Base-by-base conservation (phyloP, 2,888 invertebrate genomes). In the Adineta ricciae region DNA sequence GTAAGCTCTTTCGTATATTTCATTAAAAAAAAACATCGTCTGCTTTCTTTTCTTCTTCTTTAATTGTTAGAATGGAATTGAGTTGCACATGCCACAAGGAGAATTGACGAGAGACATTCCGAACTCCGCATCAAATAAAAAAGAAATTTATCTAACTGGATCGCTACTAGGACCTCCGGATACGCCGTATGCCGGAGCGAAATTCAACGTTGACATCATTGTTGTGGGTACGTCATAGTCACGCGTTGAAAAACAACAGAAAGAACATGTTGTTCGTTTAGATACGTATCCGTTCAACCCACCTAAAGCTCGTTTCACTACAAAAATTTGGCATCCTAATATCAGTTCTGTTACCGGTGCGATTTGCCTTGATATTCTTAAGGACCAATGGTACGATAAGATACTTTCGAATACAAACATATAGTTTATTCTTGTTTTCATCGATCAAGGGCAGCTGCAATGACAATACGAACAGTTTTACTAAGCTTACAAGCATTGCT, bases 201-300 rank as follows among this genome's bases (percentile, higher is more conserved):
- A 19, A 49, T 84, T 82, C 82, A 9, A 27, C 9, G 38, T 78
- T n/a, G 78, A 78, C n/a, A 78, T 78, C n/a, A 41, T 41, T 78
- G 38, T 78, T 7, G 64, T 64, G 27, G 64, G 64, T 64, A 64
- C 19, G 32, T 64, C 4, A n/a, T n/a, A 32, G 8, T 11, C 14
- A 32, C 11, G 16, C 11, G 32, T 16, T 9, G 3, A 56, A 14
- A 56, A 8, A 56, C 16, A 24, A n/a, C 2, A 8, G n/a, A 56
- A 5, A 11, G 14, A n/a, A n/a, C n/a, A n/a, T n/a, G n/a, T n/a
- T n/a, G n/a, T n/a, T n/a, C n/a, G n/a, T 87, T 98, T 99, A 88
- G 97, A 98, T 91, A 96, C 96, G 82, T 99, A 99, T 92, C 99
- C 99, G n/a, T 99, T 99, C 91, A 96, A 96, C 92, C 99, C 99